Evolutionary conservation across 2,888 invertebrate species (phyloP).

Genomic region (Nowickia ferox): DNA sequence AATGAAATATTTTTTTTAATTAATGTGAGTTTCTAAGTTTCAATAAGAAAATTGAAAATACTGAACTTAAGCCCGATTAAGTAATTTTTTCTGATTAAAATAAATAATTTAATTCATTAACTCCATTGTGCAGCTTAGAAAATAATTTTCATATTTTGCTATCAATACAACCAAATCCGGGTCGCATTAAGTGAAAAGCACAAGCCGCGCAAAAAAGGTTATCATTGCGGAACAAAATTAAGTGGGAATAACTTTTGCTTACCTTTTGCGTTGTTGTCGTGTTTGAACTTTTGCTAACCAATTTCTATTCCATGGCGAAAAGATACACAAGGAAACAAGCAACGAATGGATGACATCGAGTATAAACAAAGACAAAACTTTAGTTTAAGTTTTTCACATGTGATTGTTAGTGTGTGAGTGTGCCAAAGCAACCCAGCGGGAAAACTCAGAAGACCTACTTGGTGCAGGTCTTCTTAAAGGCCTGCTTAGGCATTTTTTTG

Average conservation of each 20-base stretch:
- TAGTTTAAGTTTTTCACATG: constrained; percentile 23
- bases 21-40: no score
- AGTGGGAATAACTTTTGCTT: constrained; percentile 69
- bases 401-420: constrained; percentile 5
- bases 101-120: background rate
- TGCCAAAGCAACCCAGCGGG: constrained; percentile 1
- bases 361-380: constrained; percentile 46
- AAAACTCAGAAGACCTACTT: no score
- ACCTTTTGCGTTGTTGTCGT: constrained; percentile 63
- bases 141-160: constrained; percentile 29
- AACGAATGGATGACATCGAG: constrained; percentile 30
- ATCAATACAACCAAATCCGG: constrained; percentile 42
- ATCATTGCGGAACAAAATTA: constrained; percentile 57
- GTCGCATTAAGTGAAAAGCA: constrained; percentile 17
- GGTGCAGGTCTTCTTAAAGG: no score
- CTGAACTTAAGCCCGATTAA: no score
- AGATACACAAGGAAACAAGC: constrained; percentile 6
- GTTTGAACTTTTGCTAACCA: constrained; percentile 67
- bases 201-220: constrained; percentile 40
- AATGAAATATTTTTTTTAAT: no score
- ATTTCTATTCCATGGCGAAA: constrained; percentile 43
- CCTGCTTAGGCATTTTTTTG: no score
- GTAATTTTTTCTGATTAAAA: no score
- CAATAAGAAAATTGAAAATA: no score
- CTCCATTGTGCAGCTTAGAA: background rate